Evolutionary conservation across 2,797 vertebrate genomes (phyloP).

Genomic region (Gymnoscopelus braueri): DNA sequence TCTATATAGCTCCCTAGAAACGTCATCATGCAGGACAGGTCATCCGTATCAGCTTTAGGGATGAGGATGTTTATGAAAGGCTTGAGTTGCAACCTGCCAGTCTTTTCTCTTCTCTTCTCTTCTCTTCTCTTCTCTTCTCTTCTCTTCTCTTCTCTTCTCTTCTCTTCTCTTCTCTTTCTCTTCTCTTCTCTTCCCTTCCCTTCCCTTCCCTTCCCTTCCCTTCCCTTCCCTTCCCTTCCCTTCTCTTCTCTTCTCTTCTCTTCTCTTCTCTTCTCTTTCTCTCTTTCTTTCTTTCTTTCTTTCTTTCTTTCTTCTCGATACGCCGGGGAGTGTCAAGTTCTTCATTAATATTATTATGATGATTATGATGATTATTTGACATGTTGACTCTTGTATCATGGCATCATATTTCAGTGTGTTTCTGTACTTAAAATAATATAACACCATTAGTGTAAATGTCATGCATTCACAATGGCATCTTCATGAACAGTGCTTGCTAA

Average conservation of each 20-base stretch:
- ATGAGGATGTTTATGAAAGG: too few relatives aligned
- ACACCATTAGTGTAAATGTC: conserved; percentile 32
- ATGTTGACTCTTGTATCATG: background rate
- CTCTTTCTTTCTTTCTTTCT: too few relatives aligned
- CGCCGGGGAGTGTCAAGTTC: conserved; percentile 38
- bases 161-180: background rate
- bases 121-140: background rate
- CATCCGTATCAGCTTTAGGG: too few relatives aligned
- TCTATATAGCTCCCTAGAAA: too few relatives aligned
- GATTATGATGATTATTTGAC: too few relatives aligned
- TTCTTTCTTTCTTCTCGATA: too few relatives aligned
- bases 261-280: too few relatives aligned
- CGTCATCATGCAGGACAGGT: too few relatives aligned
- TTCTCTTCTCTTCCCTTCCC: background rate
- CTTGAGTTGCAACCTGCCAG: conserved; percentile 88
- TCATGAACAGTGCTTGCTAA: conserved; percentile 49
- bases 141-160: background rate
- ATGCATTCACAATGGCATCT: conserved; percentile 25
- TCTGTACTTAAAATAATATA: background rate
- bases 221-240: too few relatives aligned
- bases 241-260: too few relatives aligned
- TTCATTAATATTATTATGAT: background rate
- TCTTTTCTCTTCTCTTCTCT: conserved; percentile 22
- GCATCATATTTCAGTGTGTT: conserved; percentile 22
- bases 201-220: too few relatives aligned